phyloP scores from a whole-genome alignment of 2,888 invertebrate genomes.

The Bombylius major region DNA sequence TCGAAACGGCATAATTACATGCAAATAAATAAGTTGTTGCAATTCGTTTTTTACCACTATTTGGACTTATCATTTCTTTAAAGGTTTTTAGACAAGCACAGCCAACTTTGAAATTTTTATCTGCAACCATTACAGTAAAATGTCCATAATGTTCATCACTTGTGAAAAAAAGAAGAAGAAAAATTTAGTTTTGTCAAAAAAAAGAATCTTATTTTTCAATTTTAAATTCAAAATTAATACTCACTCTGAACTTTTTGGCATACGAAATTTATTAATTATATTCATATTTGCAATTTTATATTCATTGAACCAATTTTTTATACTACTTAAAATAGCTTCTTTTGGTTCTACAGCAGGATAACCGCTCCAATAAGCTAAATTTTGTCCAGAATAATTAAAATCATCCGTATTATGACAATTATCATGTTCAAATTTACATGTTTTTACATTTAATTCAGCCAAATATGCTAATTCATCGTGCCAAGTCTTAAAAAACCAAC shows the following conservation, averaged over 20 bases:
- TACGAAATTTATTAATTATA: not conserved
- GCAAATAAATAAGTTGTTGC: not conserved
- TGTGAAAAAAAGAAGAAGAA: not conserved
- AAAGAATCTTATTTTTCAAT: too few relatives aligned
- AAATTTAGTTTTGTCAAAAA: not conserved
- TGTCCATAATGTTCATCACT: not conserved
- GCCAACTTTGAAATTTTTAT: not conserved
- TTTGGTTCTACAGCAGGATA: not conserved
- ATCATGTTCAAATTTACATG: slow-evolving; percentile 30
- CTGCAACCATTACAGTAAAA: slow-evolving; percentile 1
- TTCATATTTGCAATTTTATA: slow-evolving; percentile 2
- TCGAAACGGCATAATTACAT: not conserved
- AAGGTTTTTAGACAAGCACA: not conserved
- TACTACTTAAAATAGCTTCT: not conserved
- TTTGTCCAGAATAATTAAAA: slow-evolving; percentile 28
- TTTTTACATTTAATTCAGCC: slow-evolving; percentile 28
- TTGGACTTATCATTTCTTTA: not conserved
- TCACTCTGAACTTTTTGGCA: not conserved
- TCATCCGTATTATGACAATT: slow-evolving; percentile 28
- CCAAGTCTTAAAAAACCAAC: slow-evolving; percentile 18
- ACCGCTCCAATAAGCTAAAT: slow-evolving; percentile 10
- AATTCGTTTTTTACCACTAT: not conserved
- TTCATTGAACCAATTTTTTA: slow-evolving; percentile 7
- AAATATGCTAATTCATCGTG: slow-evolving; percentile 27
- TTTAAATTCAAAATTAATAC: not conserved